phyloP scores from a whole-genome alignment of 1,140 invertebrate species.

The Drosophila kohkoa region DNA sequence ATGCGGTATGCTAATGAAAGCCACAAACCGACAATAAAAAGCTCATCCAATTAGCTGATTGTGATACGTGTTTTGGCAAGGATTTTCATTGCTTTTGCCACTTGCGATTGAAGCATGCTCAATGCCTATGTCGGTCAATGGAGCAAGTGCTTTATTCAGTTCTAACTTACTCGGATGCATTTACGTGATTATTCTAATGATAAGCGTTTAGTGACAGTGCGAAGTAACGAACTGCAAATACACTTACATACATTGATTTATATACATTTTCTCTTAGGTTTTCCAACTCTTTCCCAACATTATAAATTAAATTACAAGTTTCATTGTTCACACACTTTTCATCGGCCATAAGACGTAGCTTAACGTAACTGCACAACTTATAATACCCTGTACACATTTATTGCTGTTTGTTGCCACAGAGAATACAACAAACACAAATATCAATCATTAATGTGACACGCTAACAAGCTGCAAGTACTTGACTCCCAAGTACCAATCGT shows the following conservation, averaged over 20 bases:
- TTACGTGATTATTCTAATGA: conserved; percentile 11
- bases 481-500: conserved; percentile 6
- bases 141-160: conserved; percentile 53
- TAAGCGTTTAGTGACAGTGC: neutral
- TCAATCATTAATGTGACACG: conserved; percentile 42
- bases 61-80: conserved; percentile 77
- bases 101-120: conserved; percentile 61
- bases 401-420: conserved; percentile 11
- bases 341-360: neutral
- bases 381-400: conserved; percentile 14
- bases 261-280: no score
- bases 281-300: neutral
- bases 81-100: conserved; percentile 34
- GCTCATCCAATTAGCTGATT: conserved; percentile 77
- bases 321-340: conserved; percentile 29
- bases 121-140: conserved; percentile 60
- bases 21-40: conserved; percentile 58
- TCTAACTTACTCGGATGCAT: neutral
- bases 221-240: neutral
- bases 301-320: neutral
- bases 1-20: conserved; percentile 74
- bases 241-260: neutral
- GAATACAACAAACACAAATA: conserved; percentile 35
- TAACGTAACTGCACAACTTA: conserved; percentile 16
- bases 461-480: conserved; percentile 44